These are phyloP conservation scores for Parus major DNA, from an alignment of 2,113 vertebrate species.

Conservation along the genomic window DNA sequence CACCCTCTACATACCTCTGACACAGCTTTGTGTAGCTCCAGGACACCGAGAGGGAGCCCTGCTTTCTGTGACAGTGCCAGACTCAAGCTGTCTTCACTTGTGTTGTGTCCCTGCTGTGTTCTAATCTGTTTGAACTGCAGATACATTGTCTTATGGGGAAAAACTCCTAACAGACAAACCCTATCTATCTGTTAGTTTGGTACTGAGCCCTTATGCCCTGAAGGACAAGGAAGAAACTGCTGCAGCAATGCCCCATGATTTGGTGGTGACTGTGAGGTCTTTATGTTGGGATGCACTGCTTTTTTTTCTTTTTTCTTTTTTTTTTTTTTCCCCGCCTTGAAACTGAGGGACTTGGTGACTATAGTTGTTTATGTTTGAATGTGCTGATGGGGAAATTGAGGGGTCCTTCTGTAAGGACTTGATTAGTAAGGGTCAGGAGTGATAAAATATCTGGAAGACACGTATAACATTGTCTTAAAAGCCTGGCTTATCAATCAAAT, in stretches of 20 bases:
- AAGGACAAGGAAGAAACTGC: background rate
- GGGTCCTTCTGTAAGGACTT: background rate
- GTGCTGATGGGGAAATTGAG: background rate
- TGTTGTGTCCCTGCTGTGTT: background rate
- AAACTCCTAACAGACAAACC: background rate
- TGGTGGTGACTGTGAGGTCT: background rate
- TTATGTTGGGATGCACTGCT: background rate
- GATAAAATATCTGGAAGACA: background rate
- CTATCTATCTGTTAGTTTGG: background rate
- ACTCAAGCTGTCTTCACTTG: background rate
- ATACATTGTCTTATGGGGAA: background rate
- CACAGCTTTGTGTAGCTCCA: background rate
- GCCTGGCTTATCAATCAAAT: background rate
- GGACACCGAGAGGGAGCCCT: background rate
- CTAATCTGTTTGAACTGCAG: background rate
- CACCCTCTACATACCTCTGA: background rate
- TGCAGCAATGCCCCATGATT: background rate
- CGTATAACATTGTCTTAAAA: background rate
- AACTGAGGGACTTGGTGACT: background rate
- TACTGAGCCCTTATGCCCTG: background rate
- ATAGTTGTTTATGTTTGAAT: background rate
- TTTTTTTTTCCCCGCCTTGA: background rate
- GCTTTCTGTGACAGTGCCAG: background rate
- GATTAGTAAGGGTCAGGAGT: background rate
- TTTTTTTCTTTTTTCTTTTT: too few species aligned